phyloP scores from a whole-genome alignment of 2,797 vertebrate species.

The Rhyacichthys aspro region DNA sequence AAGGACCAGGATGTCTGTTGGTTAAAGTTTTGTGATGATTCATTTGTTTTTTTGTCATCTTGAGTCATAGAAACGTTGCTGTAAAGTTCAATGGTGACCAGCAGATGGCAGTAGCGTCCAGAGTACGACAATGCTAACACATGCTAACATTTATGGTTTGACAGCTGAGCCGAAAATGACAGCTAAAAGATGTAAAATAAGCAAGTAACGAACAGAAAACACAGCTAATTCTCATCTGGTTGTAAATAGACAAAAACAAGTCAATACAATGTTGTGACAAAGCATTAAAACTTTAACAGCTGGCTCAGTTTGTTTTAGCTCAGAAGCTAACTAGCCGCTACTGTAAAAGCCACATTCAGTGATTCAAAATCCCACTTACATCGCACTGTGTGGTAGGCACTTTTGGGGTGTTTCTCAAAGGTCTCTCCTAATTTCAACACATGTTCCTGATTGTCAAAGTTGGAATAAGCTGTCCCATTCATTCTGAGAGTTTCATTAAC shows the following conservation, averaged over 20 bases:
- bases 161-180: slow-evolving; percentile 25
- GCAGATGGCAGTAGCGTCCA: slow-evolving; percentile 33
- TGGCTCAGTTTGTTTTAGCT: slow-evolving; percentile 29
- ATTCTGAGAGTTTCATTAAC: slow-evolving; percentile 76
- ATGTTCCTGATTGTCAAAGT: slow-evolving; percentile 90
- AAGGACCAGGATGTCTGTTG: too few species aligned
- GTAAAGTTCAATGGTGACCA: neutral
- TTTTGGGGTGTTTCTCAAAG: slow-evolving; percentile 92
- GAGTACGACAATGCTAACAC: slow-evolving; percentile 19
- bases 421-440: slow-evolving; percentile 91
- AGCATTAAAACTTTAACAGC: slow-evolving; percentile 8
- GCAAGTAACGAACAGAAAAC: neutral
- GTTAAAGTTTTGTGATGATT: too few species aligned
- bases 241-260: accelerated
- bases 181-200: neutral
- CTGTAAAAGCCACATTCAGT: slow-evolving; percentile 8
- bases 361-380: slow-evolving; percentile 84
- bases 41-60: too few species aligned
- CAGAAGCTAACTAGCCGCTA: slow-evolving; percentile 59
- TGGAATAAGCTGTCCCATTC: slow-evolving; percentile 86
- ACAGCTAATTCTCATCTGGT: accelerated
- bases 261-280: neutral
- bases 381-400: slow-evolving; percentile 94
- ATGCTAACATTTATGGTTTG: slow-evolving; percentile 30
- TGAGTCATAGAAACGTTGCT: neutral